Evolutionary conservation across 2,113 vertebrate species (phyloP).

Genomic region (Apus apus): DNA sequence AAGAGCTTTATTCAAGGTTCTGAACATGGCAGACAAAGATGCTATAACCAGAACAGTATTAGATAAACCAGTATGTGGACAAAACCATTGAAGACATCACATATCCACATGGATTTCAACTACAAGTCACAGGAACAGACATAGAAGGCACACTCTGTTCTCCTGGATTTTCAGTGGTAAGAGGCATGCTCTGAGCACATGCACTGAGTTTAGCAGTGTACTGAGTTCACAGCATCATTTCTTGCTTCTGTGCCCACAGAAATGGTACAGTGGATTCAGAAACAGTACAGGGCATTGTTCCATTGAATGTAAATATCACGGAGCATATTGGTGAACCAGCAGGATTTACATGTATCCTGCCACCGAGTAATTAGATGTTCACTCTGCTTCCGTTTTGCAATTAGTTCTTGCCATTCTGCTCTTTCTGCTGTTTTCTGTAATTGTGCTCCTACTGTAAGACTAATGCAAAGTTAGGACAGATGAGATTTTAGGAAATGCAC

Average conservation of each 20-base stretch:
- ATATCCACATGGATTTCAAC: background rate
- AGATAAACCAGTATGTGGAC: background rate
- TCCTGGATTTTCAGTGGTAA: background rate
- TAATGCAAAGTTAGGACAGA: background rate
- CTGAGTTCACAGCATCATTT: background rate
- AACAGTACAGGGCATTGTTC: background rate
- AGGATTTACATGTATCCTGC: background rate
- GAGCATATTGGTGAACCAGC: background rate
- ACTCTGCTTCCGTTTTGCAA: background rate
- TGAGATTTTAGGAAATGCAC: background rate
- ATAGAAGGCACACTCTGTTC: background rate
- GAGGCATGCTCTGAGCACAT: background rate
- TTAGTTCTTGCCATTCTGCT: background rate
- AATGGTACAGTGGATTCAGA: background rate
- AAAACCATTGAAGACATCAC: background rate
- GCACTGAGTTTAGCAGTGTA: background rate
- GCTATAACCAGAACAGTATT: background rate
- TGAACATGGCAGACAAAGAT: background rate
- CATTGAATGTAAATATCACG: background rate
- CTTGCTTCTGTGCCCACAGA: background rate
- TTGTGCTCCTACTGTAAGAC: background rate
- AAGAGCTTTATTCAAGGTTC: background rate
- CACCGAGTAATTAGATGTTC: background rate
- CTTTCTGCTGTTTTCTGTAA: background rate
- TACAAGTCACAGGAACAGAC: background rate